Percentiles rank a stretch among this genome's conserved stretches.
Conservation (phyloP, 2,113 vertebrate species). For the Takifugu flavidus region DNA sequence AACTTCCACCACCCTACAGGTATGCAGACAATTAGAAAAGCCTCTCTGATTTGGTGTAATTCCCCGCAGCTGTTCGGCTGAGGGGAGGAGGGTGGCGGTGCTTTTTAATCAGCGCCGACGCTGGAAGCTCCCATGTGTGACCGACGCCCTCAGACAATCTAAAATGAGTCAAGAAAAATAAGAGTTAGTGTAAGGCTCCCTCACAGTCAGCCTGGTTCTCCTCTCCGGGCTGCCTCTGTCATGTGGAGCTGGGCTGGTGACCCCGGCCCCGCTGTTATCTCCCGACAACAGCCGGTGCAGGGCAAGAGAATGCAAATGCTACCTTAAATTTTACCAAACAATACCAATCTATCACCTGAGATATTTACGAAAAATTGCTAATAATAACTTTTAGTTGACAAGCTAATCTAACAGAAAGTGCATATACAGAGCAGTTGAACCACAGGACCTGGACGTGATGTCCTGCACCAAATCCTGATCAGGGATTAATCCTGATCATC, state of each 20-base stretch:
- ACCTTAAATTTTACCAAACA: constrained; percentile 43
- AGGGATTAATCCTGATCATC: not conserved
- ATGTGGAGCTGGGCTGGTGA: constrained; percentile 31
- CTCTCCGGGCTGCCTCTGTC: constrained; percentile 21
- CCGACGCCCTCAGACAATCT: constrained; percentile 52
- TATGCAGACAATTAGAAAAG: constrained; percentile 63
- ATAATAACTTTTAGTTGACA: too few relatives aligned
- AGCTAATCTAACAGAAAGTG: too few relatives aligned
- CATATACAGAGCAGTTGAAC: too few relatives aligned
- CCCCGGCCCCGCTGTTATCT: constrained; percentile 53
- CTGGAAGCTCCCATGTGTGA: constrained; percentile 62
- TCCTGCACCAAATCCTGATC: too few relatives aligned
- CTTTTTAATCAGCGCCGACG: constrained; percentile 65
- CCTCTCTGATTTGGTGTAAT: constrained; percentile 50
- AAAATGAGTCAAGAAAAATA: constrained; percentile 53
- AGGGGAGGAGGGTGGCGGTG: constrained; percentile 43
- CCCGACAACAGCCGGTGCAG: constrained; percentile 52
- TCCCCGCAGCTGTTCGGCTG: constrained; percentile 46
- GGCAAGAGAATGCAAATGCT: constrained; percentile 23
- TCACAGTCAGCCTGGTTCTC: constrained; percentile 21
- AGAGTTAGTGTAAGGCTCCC: constrained; percentile 17
- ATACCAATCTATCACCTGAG: constrained; percentile 29
- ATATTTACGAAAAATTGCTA: not conserved
- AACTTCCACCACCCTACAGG: constrained; percentile 57
- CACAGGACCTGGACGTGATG: too few relatives aligned